These are phyloP conservation scores for Heliconius himera DNA, from an alignment of 1,140 invertebrate species.

Conservation along the genomic window DNA sequence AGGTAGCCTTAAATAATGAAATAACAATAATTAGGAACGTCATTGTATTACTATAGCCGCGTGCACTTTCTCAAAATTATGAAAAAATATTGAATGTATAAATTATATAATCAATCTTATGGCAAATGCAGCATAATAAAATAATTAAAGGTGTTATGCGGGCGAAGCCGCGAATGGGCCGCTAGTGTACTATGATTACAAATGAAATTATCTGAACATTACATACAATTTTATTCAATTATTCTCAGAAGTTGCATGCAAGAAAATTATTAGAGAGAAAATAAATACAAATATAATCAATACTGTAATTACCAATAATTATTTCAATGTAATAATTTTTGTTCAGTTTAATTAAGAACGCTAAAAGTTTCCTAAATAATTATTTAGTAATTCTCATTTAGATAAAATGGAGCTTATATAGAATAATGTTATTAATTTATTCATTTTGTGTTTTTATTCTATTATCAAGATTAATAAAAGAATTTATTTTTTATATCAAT, in stretches of 20 bases:
- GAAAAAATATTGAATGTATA: no score
- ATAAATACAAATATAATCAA: neutral
- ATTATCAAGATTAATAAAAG: neutral
- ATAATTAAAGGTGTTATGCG: no score
- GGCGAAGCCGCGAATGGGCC: no score
- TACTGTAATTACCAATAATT: neutral
- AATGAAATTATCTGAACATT: no score
- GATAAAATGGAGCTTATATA: neutral
- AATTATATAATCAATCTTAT: no score
- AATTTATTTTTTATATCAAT: neutral
- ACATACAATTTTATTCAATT: neutral
- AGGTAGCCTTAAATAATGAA: no score
- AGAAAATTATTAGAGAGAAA: conserved; percentile 9
- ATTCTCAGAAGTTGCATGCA: conserved; percentile 4
- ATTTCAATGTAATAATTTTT: neutral
- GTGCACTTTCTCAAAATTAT: no score
- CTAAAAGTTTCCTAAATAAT: neutral
- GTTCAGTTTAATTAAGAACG: neutral
- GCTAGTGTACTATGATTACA: no score
- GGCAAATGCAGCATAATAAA: no score
- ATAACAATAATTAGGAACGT: no score
- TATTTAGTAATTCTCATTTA: neutral
- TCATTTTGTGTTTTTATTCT: neutral
- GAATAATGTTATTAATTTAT: neutral
- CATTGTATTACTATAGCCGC: no score